Evolutionary conservation across 2,888 invertebrate genomes (phyloP).

Genomic region (Lasioglossum figueresi): DNA sequence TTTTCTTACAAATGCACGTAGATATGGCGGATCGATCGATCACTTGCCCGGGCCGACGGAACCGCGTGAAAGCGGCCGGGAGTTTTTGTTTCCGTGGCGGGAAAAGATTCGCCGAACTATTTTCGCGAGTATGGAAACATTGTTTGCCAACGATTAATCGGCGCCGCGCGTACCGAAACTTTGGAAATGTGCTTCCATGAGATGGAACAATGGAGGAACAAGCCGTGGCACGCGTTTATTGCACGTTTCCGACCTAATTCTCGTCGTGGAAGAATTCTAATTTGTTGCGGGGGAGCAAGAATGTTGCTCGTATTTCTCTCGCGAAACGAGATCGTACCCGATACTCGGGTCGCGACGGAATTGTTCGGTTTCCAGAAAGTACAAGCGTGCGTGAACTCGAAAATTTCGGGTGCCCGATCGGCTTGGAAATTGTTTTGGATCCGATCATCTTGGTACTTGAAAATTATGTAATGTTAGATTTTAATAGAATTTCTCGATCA

Average conservation of each 20-base stretch:
- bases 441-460: too few relatives aligned
- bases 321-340: constrained; percentile 8
- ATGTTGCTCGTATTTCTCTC: constrained; percentile 26
- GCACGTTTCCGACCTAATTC: constrained; percentile 61
- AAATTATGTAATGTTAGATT: too few relatives aligned
- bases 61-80: not conserved
- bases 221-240: constrained; percentile 52
- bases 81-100: not conserved
- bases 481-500: too few relatives aligned
- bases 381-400: not conserved
- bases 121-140: not conserved
- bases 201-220: constrained; percentile 9
- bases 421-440: not conserved
- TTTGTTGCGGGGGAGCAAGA: constrained; percentile 32
- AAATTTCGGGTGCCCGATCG: not conserved
- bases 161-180: constrained; percentile 5
- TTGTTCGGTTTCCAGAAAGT: not conserved
- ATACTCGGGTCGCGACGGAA: not conserved
- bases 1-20: not conserved
- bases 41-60: not conserved
- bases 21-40: not conserved
- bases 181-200: not conserved
- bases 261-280: constrained; percentile 51
- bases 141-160: constrained; percentile 23
- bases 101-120: not conserved